Conservation (phyloP, 2,797 vertebrate species). For the Sebastes flavidus region DNA sequence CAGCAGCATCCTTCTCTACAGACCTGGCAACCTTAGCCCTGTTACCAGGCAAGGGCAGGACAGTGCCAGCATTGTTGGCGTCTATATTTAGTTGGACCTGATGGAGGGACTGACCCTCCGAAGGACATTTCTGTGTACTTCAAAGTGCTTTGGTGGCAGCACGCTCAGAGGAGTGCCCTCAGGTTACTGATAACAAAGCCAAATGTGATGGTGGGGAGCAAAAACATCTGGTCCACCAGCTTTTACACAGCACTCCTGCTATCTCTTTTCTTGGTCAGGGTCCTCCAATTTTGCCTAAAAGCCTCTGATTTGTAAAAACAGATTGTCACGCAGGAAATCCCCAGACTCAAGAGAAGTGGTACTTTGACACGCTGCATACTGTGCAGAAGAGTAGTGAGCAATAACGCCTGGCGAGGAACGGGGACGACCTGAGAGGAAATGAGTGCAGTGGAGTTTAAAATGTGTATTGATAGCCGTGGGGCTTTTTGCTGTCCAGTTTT, state of each 20-base stretch:
- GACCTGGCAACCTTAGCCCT: constrained; percentile 71
- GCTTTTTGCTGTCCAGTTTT: not conserved
- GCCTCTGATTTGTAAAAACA: constrained; percentile 16
- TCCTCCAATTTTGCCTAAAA: constrained; percentile 36
- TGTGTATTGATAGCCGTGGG: constrained; percentile 13
- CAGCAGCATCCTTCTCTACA: constrained; percentile 71
- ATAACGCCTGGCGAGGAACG: not conserved
- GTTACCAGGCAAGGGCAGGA: constrained; percentile 59
- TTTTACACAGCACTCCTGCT: constrained; percentile 17
- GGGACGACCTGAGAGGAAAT: constrained; percentile 33
- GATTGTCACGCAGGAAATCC: constrained; percentile 42
- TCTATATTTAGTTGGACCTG: constrained; percentile 74
- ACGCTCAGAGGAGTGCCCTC: constrained; percentile 12
- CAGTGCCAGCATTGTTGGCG: constrained; percentile 63
- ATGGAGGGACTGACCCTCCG: constrained; percentile 42
- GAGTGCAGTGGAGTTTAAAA: constrained; percentile 39
- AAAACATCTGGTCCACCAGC: constrained; percentile 4
- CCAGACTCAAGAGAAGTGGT: constrained; percentile 12
- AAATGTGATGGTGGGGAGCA: constrained; percentile 9
- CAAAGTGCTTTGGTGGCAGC: constrained; percentile 52
- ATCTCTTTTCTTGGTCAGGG: constrained; percentile 13
- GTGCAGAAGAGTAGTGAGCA: constrained; percentile 9
- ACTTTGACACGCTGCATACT: constrained; percentile 30
- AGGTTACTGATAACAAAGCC: constrained; percentile 29
- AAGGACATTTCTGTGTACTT: constrained; percentile 57